Percentiles rank a stretch among this genome's conserved stretches.
phyloP scores from a whole-genome alignment of 1,140 invertebrate species.

The Drosophila triauraria region DNA sequence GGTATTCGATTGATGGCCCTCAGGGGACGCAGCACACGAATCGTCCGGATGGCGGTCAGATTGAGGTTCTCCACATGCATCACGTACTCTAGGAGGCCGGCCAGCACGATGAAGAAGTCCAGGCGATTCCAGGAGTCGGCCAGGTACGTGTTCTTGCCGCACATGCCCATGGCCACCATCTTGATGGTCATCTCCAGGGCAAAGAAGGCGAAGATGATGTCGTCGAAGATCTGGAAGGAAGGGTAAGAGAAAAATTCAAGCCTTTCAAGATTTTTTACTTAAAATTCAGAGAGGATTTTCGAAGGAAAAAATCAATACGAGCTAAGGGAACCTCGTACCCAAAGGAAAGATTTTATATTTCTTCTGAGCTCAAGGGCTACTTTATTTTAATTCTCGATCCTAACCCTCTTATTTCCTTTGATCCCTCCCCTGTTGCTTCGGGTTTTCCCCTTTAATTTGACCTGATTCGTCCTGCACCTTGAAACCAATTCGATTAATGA shows the following conservation, averaged over 20 bases:
- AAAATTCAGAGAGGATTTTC: too few relatives aligned
- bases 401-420: not conserved
- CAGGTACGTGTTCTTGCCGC: slow-evolving; percentile 96
- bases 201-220: slow-evolving; percentile 99
- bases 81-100: slow-evolving; percentile 97
- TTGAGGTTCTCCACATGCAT: slow-evolving; percentile 99
- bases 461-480: slow-evolving; percentile 7
- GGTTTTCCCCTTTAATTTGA: not conserved
- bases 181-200: slow-evolving; percentile 98
- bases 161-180: slow-evolving; percentile 99
- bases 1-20: slow-evolving; percentile 99
- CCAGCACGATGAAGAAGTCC: slow-evolving; percentile 99
- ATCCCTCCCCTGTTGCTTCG: not conserved
- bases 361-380: too few relatives aligned
- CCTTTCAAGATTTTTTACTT: not conserved
- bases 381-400: too few relatives aligned
- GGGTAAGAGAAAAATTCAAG: not conserved
- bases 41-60: slow-evolving; percentile 98
- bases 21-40: slow-evolving; percentile 97
- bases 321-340: not conserved
- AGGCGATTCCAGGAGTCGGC: slow-evolving; percentile 99
- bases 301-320: slow-evolving; percentile 1
- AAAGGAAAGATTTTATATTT: not conserved
- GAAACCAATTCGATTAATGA: slow-evolving; percentile 30
- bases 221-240: slow-evolving; percentile 93